A percentile compares a stretch with the other conserved stretches of the same genome.
Evolutionary conservation across 2,888 invertebrate genomes (phyloP).

Genomic region (Blastobasis lacticolella): DNA sequence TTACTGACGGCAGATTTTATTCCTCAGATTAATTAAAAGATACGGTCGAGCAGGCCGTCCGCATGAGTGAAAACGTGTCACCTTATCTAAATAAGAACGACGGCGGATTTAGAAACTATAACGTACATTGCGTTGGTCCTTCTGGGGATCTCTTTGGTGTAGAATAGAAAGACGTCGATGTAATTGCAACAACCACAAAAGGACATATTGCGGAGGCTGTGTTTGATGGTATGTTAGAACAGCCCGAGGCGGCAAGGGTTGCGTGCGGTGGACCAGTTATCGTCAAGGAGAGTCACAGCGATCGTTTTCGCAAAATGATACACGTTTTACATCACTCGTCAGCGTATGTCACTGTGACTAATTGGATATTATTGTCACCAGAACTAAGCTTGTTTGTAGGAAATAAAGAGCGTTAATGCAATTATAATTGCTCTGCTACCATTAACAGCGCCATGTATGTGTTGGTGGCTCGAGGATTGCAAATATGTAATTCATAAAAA

Average conservation of each 20-base stretch:
- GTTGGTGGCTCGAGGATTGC: too few species aligned
- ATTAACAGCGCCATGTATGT: too few species aligned
- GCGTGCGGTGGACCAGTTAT: constrained; percentile 63
- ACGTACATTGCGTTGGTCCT: constrained; percentile 19
- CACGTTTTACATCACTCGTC: constrained; percentile 17
- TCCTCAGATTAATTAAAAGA: constrained; percentile 71
- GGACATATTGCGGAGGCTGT: background rate
- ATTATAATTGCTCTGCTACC: too few species aligned
- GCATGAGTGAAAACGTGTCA: constrained; percentile 57
- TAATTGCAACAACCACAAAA: constrained; percentile 22
- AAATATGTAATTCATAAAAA: too few species aligned
- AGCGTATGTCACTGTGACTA: constrained; percentile 21
- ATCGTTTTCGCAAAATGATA: constrained; percentile 59
- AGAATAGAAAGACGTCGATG: constrained; percentile 31
- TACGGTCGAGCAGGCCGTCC: constrained; percentile 38
- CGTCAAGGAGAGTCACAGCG: constrained; percentile 50
- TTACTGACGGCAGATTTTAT: constrained; percentile 55
- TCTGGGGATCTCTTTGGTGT: background rate
- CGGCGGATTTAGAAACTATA: constrained; percentile 27
- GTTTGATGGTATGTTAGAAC: constrained; percentile 41
- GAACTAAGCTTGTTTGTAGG: constrained; percentile 27
- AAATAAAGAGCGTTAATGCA: constrained; percentile 16
- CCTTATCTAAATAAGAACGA: constrained; percentile 33
- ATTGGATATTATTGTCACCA: constrained; percentile 27
- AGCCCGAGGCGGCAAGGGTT: constrained; percentile 52